phyloP scores from a whole-genome alignment of 2,113 vertebrate species.

The Bos javanicus region DNA sequence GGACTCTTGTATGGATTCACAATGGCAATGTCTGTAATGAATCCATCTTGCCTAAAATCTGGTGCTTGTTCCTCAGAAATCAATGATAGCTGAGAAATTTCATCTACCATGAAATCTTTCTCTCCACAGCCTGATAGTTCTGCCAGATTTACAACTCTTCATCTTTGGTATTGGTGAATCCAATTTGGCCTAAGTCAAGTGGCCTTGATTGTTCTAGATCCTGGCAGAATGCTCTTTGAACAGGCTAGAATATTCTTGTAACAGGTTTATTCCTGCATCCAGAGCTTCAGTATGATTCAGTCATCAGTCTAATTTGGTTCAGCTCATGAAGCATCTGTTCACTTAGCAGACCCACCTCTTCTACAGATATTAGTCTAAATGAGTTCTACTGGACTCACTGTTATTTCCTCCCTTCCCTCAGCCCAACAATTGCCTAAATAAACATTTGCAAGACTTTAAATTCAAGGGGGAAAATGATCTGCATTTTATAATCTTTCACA shows the following conservation, averaged over 20 bases:
- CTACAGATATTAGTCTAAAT: slow-evolving; percentile 34
- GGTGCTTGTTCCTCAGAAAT: background rate
- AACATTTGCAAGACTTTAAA: slow-evolving; percentile 27
- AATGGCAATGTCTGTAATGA: background rate
- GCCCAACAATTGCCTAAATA: slow-evolving; percentile 14
- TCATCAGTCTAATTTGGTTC: slow-evolving; percentile 13
- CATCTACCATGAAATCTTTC: background rate
- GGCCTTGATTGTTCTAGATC: background rate
- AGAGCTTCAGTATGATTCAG: slow-evolving; percentile 35
- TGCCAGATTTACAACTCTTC: background rate
- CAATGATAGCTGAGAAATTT: background rate
- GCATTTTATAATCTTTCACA: background rate
- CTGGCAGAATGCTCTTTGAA: background rate
- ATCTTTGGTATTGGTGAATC: background rate
- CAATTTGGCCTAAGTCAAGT: background rate
- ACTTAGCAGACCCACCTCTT: slow-evolving; percentile 24
- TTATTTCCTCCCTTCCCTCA: accelerated
- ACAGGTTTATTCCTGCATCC: background rate
- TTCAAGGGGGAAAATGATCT: background rate
- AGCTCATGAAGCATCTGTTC: slow-evolving; percentile 36
- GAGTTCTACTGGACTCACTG: background rate
- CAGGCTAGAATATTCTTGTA: background rate
- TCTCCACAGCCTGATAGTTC: background rate
- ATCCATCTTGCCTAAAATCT: background rate
- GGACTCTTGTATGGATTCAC: background rate